Conservation (phyloP, 2,797 vertebrate species). For the Pseudochirops corinnae region DNA sequence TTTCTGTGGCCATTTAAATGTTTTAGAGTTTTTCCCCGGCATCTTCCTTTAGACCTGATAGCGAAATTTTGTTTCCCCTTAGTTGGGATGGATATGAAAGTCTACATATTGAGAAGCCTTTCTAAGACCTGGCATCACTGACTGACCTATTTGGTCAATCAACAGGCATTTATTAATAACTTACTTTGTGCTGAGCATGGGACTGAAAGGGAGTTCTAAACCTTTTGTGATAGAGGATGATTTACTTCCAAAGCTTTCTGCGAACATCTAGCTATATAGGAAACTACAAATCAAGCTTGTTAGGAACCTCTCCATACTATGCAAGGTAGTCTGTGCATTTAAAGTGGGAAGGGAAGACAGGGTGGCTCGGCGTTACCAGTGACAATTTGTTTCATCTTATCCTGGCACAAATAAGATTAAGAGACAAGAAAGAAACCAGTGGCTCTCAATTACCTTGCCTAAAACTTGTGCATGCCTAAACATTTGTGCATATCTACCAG, state of each 20-base stretch:
- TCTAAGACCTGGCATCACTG: background rate
- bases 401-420: background rate
- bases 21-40: background rate
- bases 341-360: background rate
- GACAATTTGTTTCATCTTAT: conserved; percentile 32
- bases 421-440: background rate
- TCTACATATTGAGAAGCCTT: background rate
- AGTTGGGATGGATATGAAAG: background rate
- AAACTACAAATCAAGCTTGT: conserved; percentile 35
- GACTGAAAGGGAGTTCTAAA: background rate
- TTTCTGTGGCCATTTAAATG: background rate
- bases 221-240: background rate
- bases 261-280: background rate
- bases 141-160: background rate
- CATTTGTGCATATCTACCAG: background rate
- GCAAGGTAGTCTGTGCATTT: background rate
- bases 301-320: background rate
- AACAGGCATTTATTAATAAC: background rate
- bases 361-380: conserved; percentile 5
- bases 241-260: background rate
- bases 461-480: background rate
- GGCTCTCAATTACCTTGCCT: background rate
- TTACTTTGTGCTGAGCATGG: background rate
- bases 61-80: background rate
- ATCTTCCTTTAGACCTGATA: background rate